Percentiles rank a stretch among this genome's conserved stretches.
Evolutionary conservation across 2,888 invertebrate genomes (phyloP).

Genomic region (Luffia ferchaultella): DNA sequence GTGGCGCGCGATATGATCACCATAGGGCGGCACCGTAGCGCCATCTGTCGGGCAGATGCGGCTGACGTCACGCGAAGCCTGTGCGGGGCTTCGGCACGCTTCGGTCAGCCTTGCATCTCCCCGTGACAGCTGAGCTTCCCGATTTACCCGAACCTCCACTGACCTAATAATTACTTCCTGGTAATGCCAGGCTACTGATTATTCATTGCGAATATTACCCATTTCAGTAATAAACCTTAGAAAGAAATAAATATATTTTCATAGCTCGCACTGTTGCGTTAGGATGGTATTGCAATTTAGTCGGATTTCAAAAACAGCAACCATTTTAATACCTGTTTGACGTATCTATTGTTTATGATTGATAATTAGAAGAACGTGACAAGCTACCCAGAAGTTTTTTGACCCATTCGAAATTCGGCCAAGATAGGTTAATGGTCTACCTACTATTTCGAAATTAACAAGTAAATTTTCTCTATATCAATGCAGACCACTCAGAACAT

Average conservation of each 20-base stretch:
- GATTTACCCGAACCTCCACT: conserved; percentile 31
- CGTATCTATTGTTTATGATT: too few species aligned
- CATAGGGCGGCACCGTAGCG: conserved; percentile 23
- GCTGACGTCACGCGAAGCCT: conserved; percentile 61
- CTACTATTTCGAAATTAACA: too few species aligned
- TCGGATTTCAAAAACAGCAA: too few species aligned
- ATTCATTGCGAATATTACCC: conserved; percentile 8
- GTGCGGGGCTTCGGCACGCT: conserved; percentile 19
- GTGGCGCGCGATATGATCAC: conserved; percentile 54
- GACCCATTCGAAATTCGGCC: too few species aligned
- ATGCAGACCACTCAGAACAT: too few species aligned
- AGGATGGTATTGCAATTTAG: too few species aligned
- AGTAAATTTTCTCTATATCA: too few species aligned
- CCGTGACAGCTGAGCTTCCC: conserved; percentile 46
- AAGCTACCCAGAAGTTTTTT: too few species aligned
- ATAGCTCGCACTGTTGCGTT: too few species aligned
- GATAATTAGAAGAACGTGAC: too few species aligned
- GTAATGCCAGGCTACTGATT: conserved; percentile 7
- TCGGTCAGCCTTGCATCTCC: conserved; percentile 22
- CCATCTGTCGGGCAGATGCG: conserved; percentile 63
- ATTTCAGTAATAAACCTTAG: not conserved
- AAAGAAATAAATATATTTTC: not conserved
- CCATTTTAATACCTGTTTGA: too few species aligned
- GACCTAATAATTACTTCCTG: not conserved
- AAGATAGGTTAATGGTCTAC: too few species aligned